Evolutionary conservation across 2,888 invertebrate genomes (phyloP), one percentile per base, ranked within the genome.

Genomic region (Drosophila heteroneura): DNA sequence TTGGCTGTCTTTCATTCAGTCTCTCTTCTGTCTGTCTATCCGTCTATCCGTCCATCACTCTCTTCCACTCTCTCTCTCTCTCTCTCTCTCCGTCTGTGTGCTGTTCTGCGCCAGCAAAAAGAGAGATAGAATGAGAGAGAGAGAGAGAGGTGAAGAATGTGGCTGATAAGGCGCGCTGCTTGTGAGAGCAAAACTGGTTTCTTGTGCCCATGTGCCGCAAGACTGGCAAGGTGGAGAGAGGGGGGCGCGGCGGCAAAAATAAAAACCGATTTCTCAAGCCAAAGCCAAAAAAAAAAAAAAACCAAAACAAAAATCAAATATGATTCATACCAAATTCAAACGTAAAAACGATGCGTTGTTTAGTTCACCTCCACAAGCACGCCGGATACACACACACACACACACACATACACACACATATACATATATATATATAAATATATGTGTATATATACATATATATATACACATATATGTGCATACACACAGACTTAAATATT

Each of bases 321-420:
- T 82, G 82, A 82, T 79, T 82, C 82, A 82, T 82, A 79, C 69
- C 30, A 79, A 84, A 72, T 82, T 82, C 84, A 84, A 81, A 84
- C 72, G 82, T 82, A 82, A 79, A 82, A 74, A 74, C 74, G 82
- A 82, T 84, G 82, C 82, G 83, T 81, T 81, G 83, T 78, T 77
- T 78, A 78, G 70, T 79, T 81, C 74, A 70, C 65, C 54, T 66
- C 56, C 51, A 61, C 32, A 58, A 66, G 19, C 53, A 62, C 76
- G 76, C 81, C 77, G 75, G 77, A 80, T 78, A 76, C 78, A 76
- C 51, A 63, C 10, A 62, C 30, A 59, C 28, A 61, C 35, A 58
- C 41, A 59, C 41, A 66, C n/a, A 65, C 47, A 44, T 14, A 60
- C 14, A 26, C n/a, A 47, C 5, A 58, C 0, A 39, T 32, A n/a